A percentile compares a stretch with the other conserved stretches of the same genome.
These are phyloP conservation scores for Chaunax sp. DNA, from an alignment of 2,797 vertebrate species.

Conservation along the genomic window DNA sequence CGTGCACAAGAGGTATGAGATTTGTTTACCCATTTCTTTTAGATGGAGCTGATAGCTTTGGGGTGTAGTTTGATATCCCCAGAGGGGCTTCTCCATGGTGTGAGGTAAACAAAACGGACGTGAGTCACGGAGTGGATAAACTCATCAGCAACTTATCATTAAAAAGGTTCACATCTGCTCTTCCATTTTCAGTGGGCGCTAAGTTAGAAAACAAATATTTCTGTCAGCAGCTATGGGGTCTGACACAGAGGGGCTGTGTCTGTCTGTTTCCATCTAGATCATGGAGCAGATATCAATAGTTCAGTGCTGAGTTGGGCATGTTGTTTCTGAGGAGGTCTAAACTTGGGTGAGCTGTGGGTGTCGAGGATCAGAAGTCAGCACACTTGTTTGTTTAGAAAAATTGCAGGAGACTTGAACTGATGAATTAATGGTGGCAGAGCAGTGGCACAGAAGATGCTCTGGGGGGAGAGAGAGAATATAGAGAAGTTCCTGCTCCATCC, in stretches of 20 bases:
- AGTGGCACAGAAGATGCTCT: constrained; percentile 70
- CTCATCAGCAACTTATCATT: constrained; percentile 58
- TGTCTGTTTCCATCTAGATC: constrained; percentile 43
- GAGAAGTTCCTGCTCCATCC: constrained; percentile 33
- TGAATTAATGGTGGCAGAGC: constrained; percentile 78
- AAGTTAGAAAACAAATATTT: constrained; percentile 35
- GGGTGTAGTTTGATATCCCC: constrained; percentile 1
- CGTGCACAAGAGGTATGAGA: constrained; percentile 1
- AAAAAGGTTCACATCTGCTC: constrained; percentile 51
- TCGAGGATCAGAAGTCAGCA: constrained; percentile 45
- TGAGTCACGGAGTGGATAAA: constrained; percentile 48
- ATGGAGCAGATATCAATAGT: constrained; percentile 29
- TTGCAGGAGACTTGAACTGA: constrained; percentile 69
- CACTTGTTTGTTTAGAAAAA: constrained; percentile 69
- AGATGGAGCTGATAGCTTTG: constrained; percentile 12
- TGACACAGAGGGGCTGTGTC: constrained; percentile 16
- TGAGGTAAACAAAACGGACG: constrained; percentile 55
- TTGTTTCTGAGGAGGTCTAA: constrained; percentile 15
- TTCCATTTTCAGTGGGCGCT: constrained; percentile 35
- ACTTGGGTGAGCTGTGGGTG: constrained; percentile 25
- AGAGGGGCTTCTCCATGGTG: constrained; percentile 21
- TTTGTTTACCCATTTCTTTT: constrained; percentile 43
- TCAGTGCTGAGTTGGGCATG: constrained; percentile 8
- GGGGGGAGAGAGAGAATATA: constrained; percentile 14
- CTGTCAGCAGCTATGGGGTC: constrained; percentile 45